These are phyloP conservation scores for Malurus splendens DNA, from an alignment of 2,797 vertebrate genomes.

Conservation along the genomic window DNA sequence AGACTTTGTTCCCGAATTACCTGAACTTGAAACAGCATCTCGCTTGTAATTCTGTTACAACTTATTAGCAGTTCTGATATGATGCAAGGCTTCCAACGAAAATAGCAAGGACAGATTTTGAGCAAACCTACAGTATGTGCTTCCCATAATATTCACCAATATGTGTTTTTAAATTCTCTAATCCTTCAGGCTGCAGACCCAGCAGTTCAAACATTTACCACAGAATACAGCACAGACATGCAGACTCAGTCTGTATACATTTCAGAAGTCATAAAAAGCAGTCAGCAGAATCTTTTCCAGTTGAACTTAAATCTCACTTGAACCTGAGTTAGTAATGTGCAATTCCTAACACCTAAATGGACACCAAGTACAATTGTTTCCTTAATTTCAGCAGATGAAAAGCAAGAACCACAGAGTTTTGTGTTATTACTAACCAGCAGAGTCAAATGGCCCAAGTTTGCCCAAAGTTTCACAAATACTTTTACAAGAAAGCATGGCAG, in stretches of 20 bases:
- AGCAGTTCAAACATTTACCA: neutral
- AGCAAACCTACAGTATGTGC: neutral
- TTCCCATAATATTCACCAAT: neutral
- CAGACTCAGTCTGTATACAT: neutral
- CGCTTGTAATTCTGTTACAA: neutral
- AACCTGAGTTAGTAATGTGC: neutral
- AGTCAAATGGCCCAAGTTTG: neutral
- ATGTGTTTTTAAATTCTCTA: neutral
- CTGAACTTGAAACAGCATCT: neutral
- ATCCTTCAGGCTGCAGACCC: neutral
- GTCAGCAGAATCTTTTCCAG: neutral
- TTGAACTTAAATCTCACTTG: neutral
- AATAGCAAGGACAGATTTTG: neutral
- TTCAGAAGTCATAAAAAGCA: neutral
- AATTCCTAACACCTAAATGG: neutral
- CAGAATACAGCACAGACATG: neutral
- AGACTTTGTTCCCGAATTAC: neutral
- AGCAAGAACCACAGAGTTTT: neutral
- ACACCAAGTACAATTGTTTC: neutral
- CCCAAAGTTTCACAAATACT: neutral
- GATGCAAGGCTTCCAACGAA: neutral
- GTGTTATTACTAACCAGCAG: neutral
- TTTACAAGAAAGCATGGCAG: neutral
- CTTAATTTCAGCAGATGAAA: neutral
- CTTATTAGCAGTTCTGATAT: neutral